Evolutionary conservation across 2,888 invertebrate species (phyloP).

Genomic region (Ectemnius cavifrons): DNA sequence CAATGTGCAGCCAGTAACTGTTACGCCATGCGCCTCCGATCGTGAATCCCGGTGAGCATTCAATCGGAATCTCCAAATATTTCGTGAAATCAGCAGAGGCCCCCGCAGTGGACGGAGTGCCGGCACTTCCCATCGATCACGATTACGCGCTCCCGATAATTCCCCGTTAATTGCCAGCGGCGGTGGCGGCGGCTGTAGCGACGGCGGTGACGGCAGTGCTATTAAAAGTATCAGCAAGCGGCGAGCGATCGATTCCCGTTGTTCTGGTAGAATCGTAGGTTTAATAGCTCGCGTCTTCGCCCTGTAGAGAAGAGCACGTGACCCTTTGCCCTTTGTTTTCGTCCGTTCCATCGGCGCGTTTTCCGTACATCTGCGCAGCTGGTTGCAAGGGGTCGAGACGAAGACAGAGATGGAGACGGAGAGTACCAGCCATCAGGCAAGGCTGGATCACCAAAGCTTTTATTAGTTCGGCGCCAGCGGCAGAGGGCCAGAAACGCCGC

Average conservation of each 20-base stretch:
- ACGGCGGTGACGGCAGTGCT: neutral
- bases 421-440: slow-evolving; percentile 35
- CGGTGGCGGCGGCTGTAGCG: too few relatives aligned
- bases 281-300: slow-evolving; percentile 4
- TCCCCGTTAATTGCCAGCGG: slow-evolving; percentile 35
- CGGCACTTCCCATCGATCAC: slow-evolving; percentile 36
- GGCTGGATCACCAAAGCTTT: slow-evolving; percentile 61
- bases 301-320: neutral
- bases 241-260: slow-evolving; percentile 1
- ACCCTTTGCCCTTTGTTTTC: slow-evolving; percentile 27
- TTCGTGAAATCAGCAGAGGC: slow-evolving; percentile 8
- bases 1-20: too few relatives aligned
- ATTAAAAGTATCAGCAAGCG: neutral
- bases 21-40: too few relatives aligned
- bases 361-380: slow-evolving; percentile 3
- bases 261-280: slow-evolving; percentile 1
- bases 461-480: slow-evolving; percentile 69
- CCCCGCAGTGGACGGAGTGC: slow-evolving; percentile 11
- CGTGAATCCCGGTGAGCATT: neutral
- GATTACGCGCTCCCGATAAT: slow-evolving; percentile 31
- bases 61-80: slow-evolving; percentile 4
- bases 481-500: slow-evolving; percentile 8
- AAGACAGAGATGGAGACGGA: too few relatives aligned
- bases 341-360: slow-evolving; percentile 7
- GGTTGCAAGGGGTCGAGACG: too few relatives aligned